A percentile compares a stretch with the other conserved stretches of the same genome.
Evolutionary conservation across 1,140 invertebrate species (phyloP).

Genomic region (Lepidotrigona ventralis): DNA sequence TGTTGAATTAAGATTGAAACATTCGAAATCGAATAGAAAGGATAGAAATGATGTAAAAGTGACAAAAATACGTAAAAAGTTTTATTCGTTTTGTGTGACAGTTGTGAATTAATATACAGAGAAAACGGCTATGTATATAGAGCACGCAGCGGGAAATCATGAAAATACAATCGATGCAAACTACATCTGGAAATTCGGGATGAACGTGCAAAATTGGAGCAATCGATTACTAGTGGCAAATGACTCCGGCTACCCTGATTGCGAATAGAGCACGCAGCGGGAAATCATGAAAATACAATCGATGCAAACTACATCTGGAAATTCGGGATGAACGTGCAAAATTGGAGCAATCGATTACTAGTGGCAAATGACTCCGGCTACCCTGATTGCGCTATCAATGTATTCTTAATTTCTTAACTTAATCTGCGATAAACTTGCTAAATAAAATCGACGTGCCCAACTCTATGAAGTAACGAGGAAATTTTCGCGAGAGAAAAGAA

Average conservation of each 20-base stretch:
- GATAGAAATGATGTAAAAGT: no score
- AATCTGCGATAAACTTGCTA: background rate
- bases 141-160: background rate
- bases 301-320: background rate
- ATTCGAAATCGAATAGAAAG: background rate
- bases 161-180: background rate
- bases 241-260: slow-evolving; percentile 1
- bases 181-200: slow-evolving; percentile 7
- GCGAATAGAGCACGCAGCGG: no score
- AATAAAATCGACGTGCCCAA: background rate
- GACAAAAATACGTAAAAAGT: background rate
- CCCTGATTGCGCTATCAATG: background rate
- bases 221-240: slow-evolving; percentile 15
- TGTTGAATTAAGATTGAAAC: background rate
- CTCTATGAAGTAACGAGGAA: no score
- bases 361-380: background rate
- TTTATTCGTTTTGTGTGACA: no score
- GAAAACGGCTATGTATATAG: background rate
- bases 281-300: background rate
- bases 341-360: slow-evolving; percentile 23
- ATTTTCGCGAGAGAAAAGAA: no score
- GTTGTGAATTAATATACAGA: background rate
- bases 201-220: slow-evolving; percentile 13
- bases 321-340: slow-evolving; percentile 14
- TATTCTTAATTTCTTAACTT: background rate